Evolutionary conservation across 2,113 vertebrate species (phyloP).

Genomic region (Vimba vimba): DNA sequence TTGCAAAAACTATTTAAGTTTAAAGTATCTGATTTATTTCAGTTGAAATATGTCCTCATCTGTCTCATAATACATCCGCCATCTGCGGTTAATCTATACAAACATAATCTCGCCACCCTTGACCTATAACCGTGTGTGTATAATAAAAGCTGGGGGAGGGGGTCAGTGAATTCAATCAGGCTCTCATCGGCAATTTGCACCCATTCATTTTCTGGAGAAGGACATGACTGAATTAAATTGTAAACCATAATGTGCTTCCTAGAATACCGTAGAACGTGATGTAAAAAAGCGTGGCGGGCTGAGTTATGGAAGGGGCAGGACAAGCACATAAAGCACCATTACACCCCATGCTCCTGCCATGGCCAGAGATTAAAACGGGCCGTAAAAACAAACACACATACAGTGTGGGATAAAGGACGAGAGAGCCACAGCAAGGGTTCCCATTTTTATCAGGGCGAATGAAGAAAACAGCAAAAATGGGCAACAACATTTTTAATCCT

Average conservation of each 20-base stretch:
- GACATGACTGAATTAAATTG: constrained; percentile 36
- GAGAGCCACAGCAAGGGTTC: background rate
- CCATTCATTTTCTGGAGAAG: constrained; percentile 35
- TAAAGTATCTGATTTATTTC: constrained; percentile 1
- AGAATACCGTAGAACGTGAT: constrained; percentile 40
- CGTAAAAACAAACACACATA: constrained; percentile 40
- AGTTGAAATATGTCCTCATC: background rate
- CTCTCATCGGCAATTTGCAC: background rate
- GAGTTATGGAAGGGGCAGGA: constrained; percentile 40
- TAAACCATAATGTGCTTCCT: constrained; percentile 39
- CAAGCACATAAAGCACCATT: constrained; percentile 43
- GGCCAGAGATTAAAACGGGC: constrained; percentile 37
- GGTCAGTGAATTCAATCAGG: constrained; percentile 6
- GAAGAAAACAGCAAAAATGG: constrained; percentile 10
- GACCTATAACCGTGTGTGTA: background rate
- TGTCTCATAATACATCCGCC: background rate
- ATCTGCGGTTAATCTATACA: background rate
- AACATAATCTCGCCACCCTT: background rate
- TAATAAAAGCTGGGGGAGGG: constrained; percentile 9
- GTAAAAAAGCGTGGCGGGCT: constrained; percentile 21
- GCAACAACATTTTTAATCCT: background rate
- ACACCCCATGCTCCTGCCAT: constrained; percentile 22
- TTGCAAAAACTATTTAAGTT: background rate
- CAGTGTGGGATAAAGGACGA: constrained; percentile 11
- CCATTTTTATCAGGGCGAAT: constrained; percentile 20